Conservation (phyloP, 2,888 invertebrate species). For the Seira musarum region DNA sequence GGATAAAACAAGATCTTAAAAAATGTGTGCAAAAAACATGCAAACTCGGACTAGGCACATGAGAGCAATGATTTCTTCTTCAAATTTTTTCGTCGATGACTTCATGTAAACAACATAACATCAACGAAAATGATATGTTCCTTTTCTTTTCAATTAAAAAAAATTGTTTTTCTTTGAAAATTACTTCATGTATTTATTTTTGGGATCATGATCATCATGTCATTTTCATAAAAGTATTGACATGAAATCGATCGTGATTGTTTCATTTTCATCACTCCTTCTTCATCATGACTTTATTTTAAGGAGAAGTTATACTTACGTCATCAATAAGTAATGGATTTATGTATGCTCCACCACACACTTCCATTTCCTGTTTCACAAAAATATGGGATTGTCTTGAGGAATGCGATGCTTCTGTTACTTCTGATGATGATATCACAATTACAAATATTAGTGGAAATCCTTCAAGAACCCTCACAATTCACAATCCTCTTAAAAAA, state of each 20-base stretch:
- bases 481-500: conserved; percentile 39
- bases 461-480: conserved; percentile 39
- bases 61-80: too few species aligned
- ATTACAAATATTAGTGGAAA: conserved; percentile 44
- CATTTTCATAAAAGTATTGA: neutral
- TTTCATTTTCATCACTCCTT: neutral
- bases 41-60: too few species aligned
- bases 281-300: too few species aligned
- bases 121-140: neutral
- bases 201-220: neutral
- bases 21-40: too few species aligned
- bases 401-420: too few species aligned
- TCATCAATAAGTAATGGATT: conserved; percentile 56
- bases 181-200: conserved; percentile 30
- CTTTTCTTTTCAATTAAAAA: neutral
- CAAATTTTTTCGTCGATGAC: neutral
- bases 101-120: conserved; percentile 6
- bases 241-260: neutral
- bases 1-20: conserved; percentile 11
- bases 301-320: conserved; percentile 32
- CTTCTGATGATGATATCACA: conserved; percentile 6
- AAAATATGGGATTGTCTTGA: neutral
- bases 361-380: conserved; percentile 50
- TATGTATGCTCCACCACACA: conserved; percentile 35
- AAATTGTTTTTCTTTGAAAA: neutral